These are phyloP conservation scores for Brassicogethes aeneus DNA, from an alignment of 2,888 invertebrate species.

Conservation along the genomic window DNA sequence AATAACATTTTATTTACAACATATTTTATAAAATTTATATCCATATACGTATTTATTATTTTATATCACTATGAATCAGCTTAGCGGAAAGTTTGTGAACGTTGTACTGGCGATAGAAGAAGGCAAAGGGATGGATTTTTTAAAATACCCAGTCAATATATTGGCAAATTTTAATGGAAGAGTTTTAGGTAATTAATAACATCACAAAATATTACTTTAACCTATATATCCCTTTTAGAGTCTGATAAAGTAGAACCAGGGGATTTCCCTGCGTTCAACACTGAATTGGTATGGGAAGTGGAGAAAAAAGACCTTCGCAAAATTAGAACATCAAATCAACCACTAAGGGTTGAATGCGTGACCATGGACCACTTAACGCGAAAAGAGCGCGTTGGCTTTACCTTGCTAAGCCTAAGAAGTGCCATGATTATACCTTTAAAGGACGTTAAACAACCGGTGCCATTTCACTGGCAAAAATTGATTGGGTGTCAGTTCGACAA, in stretches of 20 bases:
- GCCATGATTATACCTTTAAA: slow-evolving; percentile 55
- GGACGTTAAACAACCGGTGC: slow-evolving; percentile 42
- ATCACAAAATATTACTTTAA: slow-evolving; percentile 3
- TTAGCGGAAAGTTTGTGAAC: slow-evolving; percentile 54
- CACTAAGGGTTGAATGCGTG: slow-evolving; percentile 63
- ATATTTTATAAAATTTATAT: too few relatives aligned
- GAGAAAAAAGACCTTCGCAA: slow-evolving; percentile 63
- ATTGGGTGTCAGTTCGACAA: slow-evolving; percentile 39
- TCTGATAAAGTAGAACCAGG: slow-evolving; percentile 54
- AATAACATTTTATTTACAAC: too few relatives aligned
- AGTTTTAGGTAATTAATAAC: slow-evolving; percentile 28
- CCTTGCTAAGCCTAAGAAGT: slow-evolving; percentile 58
- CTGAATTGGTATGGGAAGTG: slow-evolving; percentile 72
- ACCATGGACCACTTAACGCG: slow-evolving; percentile 44
- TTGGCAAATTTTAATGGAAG: slow-evolving; percentile 35
- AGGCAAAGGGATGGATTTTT: slow-evolving; percentile 45
- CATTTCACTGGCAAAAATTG: slow-evolving; percentile 53
- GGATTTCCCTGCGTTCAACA: slow-evolving; percentile 55
- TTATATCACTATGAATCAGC: slow-evolving; percentile 49
- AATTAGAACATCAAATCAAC: slow-evolving; percentile 62
- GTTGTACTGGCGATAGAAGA: slow-evolving; percentile 59
- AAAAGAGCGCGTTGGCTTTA: slow-evolving; percentile 60
- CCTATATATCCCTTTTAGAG: slow-evolving; percentile 40
- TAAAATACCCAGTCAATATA: slow-evolving; percentile 30
- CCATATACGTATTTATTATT: too few relatives aligned